Evolutionary conservation across 2,888 invertebrate species (phyloP).

Genomic region (Diplolepis rosae): DNA sequence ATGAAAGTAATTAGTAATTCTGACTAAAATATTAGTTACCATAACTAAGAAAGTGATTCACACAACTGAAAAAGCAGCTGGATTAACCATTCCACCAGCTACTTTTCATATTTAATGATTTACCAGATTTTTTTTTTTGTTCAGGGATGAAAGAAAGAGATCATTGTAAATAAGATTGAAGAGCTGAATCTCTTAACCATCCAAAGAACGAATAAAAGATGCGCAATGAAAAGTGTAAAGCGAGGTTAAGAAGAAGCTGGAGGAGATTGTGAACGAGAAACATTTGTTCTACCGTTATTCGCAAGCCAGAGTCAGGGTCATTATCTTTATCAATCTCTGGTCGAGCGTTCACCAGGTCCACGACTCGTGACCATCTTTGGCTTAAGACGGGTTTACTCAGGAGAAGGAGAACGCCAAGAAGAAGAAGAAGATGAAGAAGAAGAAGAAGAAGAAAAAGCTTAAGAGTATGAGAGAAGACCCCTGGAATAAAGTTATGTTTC

Average conservation of each 20-base stretch:
- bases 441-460: not conserved
- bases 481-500: too few species aligned
- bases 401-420: conserved; percentile 38
- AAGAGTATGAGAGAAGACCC: too few species aligned
- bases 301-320: conserved; percentile 56
- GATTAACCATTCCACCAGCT: too few species aligned
- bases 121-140: too few species aligned
- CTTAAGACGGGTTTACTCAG: conserved; percentile 49
- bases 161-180: not conserved
- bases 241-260: conserved; percentile 1
- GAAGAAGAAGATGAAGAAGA: not conserved
- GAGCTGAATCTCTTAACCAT: not conserved
- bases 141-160: too few species aligned
- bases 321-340: conserved; percentile 66
- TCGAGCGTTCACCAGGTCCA: conserved; percentile 50
- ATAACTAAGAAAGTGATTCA: too few species aligned
- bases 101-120: too few species aligned
- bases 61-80: too few species aligned
- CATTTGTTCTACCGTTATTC: conserved; percentile 53
- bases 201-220: not conserved
- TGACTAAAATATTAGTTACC: too few species aligned
- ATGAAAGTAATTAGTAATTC: too few species aligned
- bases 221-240: conserved; percentile 21
- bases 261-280: conserved; percentile 17
- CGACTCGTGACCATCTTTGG: conserved; percentile 64